These are phyloP conservation scores for Mus minutoides DNA, from an alignment of 2,797 vertebrate species.

Conservation along the genomic window DNA sequence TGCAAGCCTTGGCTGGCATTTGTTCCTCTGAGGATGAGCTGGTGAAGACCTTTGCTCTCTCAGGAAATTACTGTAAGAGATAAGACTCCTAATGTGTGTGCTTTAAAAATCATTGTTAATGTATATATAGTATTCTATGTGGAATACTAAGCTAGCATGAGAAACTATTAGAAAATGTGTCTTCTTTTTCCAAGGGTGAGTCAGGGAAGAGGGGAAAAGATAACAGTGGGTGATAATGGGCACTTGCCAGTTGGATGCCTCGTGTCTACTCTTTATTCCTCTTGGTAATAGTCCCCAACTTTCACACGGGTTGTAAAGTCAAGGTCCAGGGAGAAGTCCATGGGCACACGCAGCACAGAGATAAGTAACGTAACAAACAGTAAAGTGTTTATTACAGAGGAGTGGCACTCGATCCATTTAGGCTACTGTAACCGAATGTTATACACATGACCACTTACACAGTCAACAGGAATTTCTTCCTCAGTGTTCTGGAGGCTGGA, in stretches of 20 bases:
- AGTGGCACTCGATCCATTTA: not conserved
- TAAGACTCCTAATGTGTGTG: not conserved
- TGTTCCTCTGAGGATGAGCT: not conserved
- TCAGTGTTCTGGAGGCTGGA: not conserved
- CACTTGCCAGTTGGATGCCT: not conserved
- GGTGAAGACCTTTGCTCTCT: not conserved
- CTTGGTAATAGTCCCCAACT: not conserved
- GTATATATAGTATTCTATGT: not conserved
- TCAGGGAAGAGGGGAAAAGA: accelerated
- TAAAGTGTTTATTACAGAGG: not conserved
- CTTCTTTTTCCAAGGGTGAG: not conserved
- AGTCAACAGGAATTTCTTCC: not conserved
- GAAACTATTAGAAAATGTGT: not conserved
- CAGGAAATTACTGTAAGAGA: not conserved
- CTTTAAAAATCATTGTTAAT: not conserved
- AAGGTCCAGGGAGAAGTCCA: not conserved
- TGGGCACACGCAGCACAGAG: not conserved
- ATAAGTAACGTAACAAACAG: not conserved
- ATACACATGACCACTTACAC: not conserved
- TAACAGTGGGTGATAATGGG: not conserved
- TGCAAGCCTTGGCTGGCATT: not conserved
- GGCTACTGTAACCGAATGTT: not conserved
- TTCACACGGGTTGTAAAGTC: not conserved
- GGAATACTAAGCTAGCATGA: not conserved
- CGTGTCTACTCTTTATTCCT: not conserved